Evolutionary conservation across 2,113 vertebrate genomes (phyloP).

Genomic region (Nothocercus julius): DNA sequence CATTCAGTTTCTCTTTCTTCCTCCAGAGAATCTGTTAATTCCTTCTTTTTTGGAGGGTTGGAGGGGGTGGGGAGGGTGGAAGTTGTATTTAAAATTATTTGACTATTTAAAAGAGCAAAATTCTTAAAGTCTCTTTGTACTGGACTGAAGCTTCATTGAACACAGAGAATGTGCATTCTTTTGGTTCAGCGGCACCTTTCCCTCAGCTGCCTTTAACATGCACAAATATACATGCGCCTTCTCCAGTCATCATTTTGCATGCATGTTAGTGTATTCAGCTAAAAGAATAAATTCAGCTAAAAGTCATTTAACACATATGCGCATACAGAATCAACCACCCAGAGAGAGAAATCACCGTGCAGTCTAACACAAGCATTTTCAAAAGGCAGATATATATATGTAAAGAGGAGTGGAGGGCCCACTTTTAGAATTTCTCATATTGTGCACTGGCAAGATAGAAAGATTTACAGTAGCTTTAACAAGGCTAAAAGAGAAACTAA

Average conservation of each 20-base stretch:
- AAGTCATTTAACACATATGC: not conserved
- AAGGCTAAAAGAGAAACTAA: not conserved
- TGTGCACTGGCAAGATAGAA: not conserved
- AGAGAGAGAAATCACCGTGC: not conserved
- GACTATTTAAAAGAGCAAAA: not conserved
- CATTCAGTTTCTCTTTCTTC: not conserved
- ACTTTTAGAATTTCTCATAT: not conserved
- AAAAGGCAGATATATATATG: not conserved
- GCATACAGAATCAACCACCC: fast-evolving
- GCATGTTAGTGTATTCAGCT: not conserved
- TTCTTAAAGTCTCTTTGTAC: not conserved
- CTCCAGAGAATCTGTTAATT: not conserved
- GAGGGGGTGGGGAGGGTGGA: too few relatives aligned
- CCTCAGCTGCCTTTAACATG: not conserved
- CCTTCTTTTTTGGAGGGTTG: not conserved
- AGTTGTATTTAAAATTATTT: not conserved
- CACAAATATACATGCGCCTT: not conserved
- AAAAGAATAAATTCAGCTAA: not conserved
- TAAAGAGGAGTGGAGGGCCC: not conserved
- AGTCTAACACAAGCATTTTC: not conserved
- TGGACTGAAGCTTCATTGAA: not conserved
- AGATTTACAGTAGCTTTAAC: not conserved
- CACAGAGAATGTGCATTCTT: not conserved
- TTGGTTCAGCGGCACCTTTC: not conserved
- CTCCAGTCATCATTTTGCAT: not conserved